phyloP scores from a whole-genome alignment of 2,113 vertebrate genomes.

The Colossoma macropomum region DNA sequence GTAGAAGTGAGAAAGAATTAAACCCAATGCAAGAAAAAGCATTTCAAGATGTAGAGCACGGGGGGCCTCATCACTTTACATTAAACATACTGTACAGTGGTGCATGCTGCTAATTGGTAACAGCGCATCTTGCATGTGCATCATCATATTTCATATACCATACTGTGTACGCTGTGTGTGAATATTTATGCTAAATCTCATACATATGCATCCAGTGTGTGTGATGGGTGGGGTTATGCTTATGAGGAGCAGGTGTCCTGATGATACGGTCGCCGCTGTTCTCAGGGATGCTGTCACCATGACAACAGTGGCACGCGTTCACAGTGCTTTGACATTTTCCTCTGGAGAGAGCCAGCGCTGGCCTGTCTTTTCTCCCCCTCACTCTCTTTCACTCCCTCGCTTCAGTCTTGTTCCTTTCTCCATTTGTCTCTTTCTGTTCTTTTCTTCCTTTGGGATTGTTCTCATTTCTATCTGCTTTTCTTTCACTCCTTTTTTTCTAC shows the following conservation, averaged over 20 bases:
- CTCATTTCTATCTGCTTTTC: no score
- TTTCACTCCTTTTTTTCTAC: no score
- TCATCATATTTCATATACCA: not conserved
- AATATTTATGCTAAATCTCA: not conserved
- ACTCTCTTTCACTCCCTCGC: not conserved
- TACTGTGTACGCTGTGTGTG: not conserved
- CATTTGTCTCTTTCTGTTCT: not conserved
- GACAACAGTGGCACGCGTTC: constrained; percentile 6
- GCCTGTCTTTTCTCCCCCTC: not conserved
- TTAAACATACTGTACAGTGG: no score
- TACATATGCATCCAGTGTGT: not conserved
- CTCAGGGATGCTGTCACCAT: not conserved
- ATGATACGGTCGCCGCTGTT: not conserved
- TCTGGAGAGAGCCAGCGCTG: not conserved
- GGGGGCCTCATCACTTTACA: no score
- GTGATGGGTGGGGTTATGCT: constrained; percentile 3
- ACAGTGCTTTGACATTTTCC: not conserved
- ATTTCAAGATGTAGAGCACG: no score
- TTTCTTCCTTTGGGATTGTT: no score
- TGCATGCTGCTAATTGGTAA: no score
- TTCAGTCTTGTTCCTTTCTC: not conserved
- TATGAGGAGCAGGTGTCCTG: not conserved
- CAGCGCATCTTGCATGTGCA: not conserved
- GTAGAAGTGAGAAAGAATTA: no score
- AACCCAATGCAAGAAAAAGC: no score